Base-by-base conservation (phyloP, 1,140 invertebrate genomes). In the Tetragnatha versicolor region DNA sequence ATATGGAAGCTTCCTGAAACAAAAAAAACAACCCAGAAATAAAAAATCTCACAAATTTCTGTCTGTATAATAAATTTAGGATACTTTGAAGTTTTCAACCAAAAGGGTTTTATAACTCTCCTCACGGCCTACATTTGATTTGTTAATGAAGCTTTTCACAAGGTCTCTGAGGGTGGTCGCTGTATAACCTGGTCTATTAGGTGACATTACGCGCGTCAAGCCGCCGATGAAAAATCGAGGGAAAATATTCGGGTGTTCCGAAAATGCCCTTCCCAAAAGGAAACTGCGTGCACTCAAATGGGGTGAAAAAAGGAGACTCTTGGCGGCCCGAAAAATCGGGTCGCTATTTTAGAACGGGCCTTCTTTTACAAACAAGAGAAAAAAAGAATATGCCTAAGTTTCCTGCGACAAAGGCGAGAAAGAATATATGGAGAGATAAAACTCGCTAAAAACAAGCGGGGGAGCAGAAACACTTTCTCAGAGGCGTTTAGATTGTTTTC, bases 341-440 rank as follows among this genome's bases (percentile, higher is more conserved):
- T 37, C 35, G 12, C n/a, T n/a, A n/a, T n/a, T n/a, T n/a, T 33
- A 51, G 37, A 39, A 27, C 22, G 7, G 63, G 29, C 63, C 55
- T 70, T 70, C 66, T 70, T 70, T 70, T 70, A 70, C 66, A 70
- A 70, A 70, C 49, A 70, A 70, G 66, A 22, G 66, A 20, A 47
- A 70, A n/a, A 70, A 53, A 49, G 66, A 70, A 70, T 70, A 70
- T 70, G 51, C 66, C 29, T 47, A 70, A 70, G 66, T 70, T 70
- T 70, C 66, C 22, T 33, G 66, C 49, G 66, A 70, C 66, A 70
- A 70, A 53, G 66, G 49, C 45, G 20, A 49, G n/a, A 33, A 37
- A 39, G 66, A 70, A 70, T 53, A 70, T 70, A 70, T 70, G 49
- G 66, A 22, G 49, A 70, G 45, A 70, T 70, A 70, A 70, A 70